Percentiles rank a stretch among this genome's conserved stretches.
phyloP scores from a whole-genome alignment of 2,797 vertebrate species.

The Brachyalestes nurse region DNA sequence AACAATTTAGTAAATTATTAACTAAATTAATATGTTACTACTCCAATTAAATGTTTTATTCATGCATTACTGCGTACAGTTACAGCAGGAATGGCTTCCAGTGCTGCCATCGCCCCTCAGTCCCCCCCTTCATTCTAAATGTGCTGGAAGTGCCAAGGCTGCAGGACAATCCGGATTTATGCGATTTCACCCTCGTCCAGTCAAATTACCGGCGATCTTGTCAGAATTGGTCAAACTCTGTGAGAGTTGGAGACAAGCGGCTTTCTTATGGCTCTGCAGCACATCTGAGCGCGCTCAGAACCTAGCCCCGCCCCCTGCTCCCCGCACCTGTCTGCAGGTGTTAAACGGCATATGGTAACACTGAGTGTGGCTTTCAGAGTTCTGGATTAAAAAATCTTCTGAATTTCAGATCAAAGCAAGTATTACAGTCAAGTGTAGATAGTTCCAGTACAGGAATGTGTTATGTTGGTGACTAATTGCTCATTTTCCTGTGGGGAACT shows the following conservation, averaged over 20 bases:
- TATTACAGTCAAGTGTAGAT: too few relatives aligned
- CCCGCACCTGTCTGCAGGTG: too few relatives aligned
- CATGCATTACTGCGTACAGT: not conserved
- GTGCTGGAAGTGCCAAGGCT: too few relatives aligned
- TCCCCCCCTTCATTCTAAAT: not conserved
- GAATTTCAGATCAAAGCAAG: too few relatives aligned
- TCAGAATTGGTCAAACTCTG: not conserved
- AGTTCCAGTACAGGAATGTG: too few relatives aligned
- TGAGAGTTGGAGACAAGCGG: not conserved
- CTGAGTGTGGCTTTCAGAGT: too few relatives aligned
- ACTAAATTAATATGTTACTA: too few relatives aligned
- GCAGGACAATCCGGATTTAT: conserved; percentile 1
- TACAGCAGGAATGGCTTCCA: not conserved
- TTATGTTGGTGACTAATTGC: not conserved
- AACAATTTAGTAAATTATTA: too few relatives aligned
- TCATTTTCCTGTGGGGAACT: too few relatives aligned
- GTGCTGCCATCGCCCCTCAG: too few relatives aligned
- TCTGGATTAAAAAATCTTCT: too few relatives aligned
- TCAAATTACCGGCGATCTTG: conserved; percentile 9
- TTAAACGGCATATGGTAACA: not conserved
- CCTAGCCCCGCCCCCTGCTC: too few relatives aligned
- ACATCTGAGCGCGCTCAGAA: not conserved
- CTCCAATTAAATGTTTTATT: not conserved
- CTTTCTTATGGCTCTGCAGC: not conserved
- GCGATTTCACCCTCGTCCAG: conserved; percentile 4